Evolutionary conservation across 1,140 invertebrate genomes (phyloP).

Genomic region (Bombus fervidus): DNA sequence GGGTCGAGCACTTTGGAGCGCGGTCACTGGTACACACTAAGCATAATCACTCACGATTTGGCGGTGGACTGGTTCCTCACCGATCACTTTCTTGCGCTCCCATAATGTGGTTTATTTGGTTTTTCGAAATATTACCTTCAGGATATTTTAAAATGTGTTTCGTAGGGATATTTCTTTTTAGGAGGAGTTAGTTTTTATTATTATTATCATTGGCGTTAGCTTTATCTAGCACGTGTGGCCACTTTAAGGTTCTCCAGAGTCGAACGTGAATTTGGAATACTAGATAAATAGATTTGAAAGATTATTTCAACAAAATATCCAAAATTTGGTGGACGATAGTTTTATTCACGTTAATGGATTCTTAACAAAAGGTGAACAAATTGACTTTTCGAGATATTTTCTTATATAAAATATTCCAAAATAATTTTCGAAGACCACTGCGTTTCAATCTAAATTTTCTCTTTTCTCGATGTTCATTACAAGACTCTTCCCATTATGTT

Average conservation of each 20-base stretch:
- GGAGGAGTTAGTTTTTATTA: too few relatives aligned
- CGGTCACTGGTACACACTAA: slow-evolving; percentile 12
- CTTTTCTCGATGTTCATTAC: neutral
- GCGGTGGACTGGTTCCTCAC: neutral
- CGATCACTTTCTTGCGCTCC: slow-evolving; percentile 39
- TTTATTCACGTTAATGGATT: too few relatives aligned
- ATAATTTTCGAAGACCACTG: neutral
- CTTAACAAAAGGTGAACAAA: too few relatives aligned
- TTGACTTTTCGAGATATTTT: neutral
- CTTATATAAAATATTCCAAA: neutral
- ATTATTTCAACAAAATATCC: too few relatives aligned
- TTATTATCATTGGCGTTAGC: too few relatives aligned
- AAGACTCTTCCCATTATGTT: too few relatives aligned
- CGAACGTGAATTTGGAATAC: too few relatives aligned
- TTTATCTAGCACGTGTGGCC: too few relatives aligned
- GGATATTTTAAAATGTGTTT: neutral
- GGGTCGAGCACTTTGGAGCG: neutral
- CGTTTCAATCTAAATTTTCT: neutral
- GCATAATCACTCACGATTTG: slow-evolving; percentile 12
- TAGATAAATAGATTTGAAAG: too few relatives aligned
- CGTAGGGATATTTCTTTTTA: neutral
- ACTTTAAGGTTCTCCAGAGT: too few relatives aligned
- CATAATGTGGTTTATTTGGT: neutral
- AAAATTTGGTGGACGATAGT: too few relatives aligned
- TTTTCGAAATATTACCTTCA: neutral